Evolutionary conservation across 2,797 vertebrate genomes (phyloP), one percentile per base, ranked within the genome.

Genomic region (Epinephelus awoara): DNA sequence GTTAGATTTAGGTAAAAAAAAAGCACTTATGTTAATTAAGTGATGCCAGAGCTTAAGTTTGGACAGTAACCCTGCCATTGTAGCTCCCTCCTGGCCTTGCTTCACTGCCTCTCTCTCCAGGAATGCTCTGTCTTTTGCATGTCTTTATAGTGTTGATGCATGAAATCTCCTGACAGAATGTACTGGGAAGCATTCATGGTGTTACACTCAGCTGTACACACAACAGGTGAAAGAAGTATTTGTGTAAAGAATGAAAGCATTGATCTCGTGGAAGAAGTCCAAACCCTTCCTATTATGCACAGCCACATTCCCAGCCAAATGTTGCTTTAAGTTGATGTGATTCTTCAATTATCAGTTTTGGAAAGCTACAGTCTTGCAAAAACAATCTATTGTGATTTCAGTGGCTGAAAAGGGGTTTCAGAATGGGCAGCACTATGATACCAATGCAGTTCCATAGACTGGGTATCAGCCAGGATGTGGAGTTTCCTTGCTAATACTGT

Each of bases 191-290:
- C 23, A 56, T 55, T 27, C 7, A 46, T n/a, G 18, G n/a, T 50
- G 23, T 21, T 51, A 27, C 4, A 4, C n/a, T n/a, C 38, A 27
- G 18, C 8, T 70, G 3, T 29, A 29, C 18, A n/a, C 18, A 44
- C 11, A 13, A 8, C 34, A 42, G 27, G 18, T 51, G 52, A 44
- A 44, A 59, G 42, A 40, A 42, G 50, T 40, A 21, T 46, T 29
- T 69, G 54, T 70, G 44, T 70, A 27, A 21, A 23, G 44, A 70
- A 49, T 38, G 54, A 18, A 21, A 47, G 13, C 29, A 56, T 27
- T 6, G 49, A 67, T 50, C 50, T 25, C 18, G 18, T 12, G 15
- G 21, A 34, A 67, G n/a, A 42, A 49, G 23, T 47, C n/a, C 13
- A 54, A 7, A 42, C 15, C 21, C 38, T 25, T 21, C 15, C 38